A percentile compares a stretch with the other conserved stretches of the same genome.
Conservation (phyloP, 2,888 invertebrate species). For the Torymus aiolomorphi region DNA sequence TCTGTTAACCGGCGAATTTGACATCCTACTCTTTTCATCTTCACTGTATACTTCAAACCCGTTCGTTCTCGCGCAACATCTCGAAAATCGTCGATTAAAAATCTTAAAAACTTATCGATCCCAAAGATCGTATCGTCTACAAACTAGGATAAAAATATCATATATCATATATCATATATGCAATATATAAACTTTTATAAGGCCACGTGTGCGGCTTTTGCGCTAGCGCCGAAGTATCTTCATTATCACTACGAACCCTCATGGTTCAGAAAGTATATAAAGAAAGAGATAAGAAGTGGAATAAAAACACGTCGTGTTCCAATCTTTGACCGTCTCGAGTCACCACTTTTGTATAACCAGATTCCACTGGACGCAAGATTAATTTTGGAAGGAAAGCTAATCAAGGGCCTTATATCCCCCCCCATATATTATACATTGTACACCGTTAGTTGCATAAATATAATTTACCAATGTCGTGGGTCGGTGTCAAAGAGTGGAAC, state of each 20-base stretch:
- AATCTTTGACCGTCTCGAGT: constrained; percentile 31
- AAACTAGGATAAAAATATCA: constrained; percentile 13
- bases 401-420: too few relatives aligned
- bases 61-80: too few relatives aligned
- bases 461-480: not conserved
- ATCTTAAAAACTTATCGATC: too few relatives aligned
- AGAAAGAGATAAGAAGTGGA: not conserved
- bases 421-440: too few relatives aligned
- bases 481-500: constrained; percentile 22
- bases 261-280: constrained; percentile 5
- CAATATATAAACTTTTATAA: constrained; percentile 8
- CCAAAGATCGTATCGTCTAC: too few relatives aligned
- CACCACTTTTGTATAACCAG: too few relatives aligned
- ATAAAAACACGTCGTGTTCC: not conserved
- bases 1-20: too few relatives aligned
- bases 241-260: constrained; percentile 28
- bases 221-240: constrained; percentile 10
- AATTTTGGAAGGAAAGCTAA: too few relatives aligned
- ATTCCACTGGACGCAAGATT: too few relatives aligned
- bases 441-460: not conserved
- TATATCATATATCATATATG: constrained; percentile 11
- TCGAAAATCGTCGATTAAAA: too few relatives aligned
- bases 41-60: too few relatives aligned
- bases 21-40: too few relatives aligned
- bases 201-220: not conserved